phyloP scores from a whole-genome alignment of 2,797 vertebrate species.

The Fratercula arctica region DNA sequence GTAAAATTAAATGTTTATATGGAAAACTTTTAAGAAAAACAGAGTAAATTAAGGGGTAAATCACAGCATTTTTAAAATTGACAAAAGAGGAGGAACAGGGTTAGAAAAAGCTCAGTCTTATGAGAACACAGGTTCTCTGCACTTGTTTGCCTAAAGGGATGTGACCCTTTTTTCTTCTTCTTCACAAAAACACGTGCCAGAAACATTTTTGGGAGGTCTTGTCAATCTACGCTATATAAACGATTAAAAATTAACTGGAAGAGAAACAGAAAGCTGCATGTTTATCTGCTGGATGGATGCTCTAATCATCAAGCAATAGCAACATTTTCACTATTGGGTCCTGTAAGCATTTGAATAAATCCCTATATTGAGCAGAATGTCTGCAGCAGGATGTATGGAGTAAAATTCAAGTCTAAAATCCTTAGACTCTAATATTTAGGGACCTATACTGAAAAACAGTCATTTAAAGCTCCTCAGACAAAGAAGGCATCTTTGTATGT shows the following conservation, averaged over 20 bases:
- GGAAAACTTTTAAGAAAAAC: neutral
- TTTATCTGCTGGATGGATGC: neutral
- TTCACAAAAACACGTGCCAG: neutral
- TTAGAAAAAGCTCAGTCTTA: neutral
- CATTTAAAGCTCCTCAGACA: neutral
- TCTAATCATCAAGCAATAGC: neutral
- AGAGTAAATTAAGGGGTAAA: neutral
- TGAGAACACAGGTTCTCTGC: neutral
- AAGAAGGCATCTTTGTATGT: neutral
- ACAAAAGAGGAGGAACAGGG: neutral
- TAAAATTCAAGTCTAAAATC: neutral
- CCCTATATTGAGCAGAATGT: neutral
- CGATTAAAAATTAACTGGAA: slow-evolving; percentile 27
- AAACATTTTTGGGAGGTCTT: neutral
- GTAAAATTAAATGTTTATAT: neutral
- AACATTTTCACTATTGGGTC: neutral
- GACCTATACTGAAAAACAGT: neutral
- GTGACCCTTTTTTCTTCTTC: neutral
- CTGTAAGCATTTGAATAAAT: neutral
- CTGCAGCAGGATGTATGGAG: neutral
- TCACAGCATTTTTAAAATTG: neutral
- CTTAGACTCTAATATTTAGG: neutral
- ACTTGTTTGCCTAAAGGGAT: neutral
- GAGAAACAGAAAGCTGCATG: neutral
- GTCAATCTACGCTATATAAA: neutral